A percentile compares a stretch with the other conserved stretches of the same genome.
phyloP scores from a whole-genome alignment of 1,140 invertebrate species.

The Gyrodactylus bullatarudis region DNA sequence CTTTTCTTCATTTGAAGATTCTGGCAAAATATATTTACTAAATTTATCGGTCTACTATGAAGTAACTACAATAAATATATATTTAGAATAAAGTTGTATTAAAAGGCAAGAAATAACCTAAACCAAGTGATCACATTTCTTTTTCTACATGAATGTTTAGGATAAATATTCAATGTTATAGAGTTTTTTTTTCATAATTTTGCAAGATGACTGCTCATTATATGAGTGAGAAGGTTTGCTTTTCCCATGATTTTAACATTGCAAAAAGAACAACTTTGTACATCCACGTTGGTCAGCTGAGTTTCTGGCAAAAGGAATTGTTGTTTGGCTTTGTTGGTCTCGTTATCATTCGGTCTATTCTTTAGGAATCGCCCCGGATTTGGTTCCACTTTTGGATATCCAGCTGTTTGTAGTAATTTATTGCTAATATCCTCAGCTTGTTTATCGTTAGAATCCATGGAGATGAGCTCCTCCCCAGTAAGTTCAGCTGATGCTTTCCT shows the following conservation, averaged over 20 bases:
- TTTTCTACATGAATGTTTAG: background rate
- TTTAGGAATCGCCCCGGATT: slow-evolving; percentile 2
- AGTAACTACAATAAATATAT: too few relatives aligned
- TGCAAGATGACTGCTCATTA: background rate
- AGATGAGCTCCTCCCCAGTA: background rate
- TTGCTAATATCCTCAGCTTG: slow-evolving; percentile 4
- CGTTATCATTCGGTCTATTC: background rate
- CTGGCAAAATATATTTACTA: too few relatives aligned
- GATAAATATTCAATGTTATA: background rate
- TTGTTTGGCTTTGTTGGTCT: background rate
- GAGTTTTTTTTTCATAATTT: background rate
- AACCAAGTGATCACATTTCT: too few relatives aligned
- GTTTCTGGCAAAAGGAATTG: too few relatives aligned
- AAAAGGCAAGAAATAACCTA: too few relatives aligned
- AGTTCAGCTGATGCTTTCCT: background rate
- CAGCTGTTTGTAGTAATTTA: background rate
- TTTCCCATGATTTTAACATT: background rate
- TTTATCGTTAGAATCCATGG: background rate
- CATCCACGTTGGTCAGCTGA: background rate
- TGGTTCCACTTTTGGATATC: background rate
- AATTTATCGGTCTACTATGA: too few relatives aligned
- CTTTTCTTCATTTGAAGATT: too few relatives aligned
- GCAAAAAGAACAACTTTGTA: background rate
- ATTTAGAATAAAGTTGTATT: too few relatives aligned
- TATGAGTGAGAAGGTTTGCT: background rate